Conservation (phyloP, 2,888 invertebrate genomes). For the Zygogramma bicolorata region DNA sequence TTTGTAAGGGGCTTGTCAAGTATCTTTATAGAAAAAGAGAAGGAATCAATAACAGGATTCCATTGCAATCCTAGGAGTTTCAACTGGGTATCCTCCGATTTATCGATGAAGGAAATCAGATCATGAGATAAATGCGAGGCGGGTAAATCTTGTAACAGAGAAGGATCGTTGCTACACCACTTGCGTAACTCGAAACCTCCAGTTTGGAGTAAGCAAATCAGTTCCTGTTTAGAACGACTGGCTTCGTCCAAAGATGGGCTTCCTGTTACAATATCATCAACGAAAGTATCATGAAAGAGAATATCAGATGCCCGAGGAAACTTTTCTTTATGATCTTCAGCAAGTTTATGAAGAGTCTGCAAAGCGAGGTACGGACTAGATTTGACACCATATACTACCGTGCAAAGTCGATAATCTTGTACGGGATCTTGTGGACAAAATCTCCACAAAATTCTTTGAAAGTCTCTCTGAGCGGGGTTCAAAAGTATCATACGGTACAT, state of each 20-base stretch:
- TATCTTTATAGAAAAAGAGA: conserved; percentile 27
- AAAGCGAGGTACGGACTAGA: conserved; percentile 27
- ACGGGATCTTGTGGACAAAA: conserved; percentile 15
- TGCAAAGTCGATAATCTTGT: conserved; percentile 12
- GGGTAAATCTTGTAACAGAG: no score
- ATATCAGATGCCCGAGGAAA: no score
- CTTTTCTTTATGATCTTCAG: conserved; percentile 9
- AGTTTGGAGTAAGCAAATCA: no score
- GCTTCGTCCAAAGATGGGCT: conserved; percentile 10
- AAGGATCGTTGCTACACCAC: no score
- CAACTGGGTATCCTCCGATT: no score
- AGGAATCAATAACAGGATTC: no score
- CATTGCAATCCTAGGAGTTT: no score
- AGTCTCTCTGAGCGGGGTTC: conserved; percentile 13
- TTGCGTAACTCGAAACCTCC: no score
- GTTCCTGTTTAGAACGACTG: no score
- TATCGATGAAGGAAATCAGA: no score
- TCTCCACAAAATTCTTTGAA: conserved; percentile 23
- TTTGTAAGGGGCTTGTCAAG: conserved; percentile 46
- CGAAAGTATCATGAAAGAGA: no score
- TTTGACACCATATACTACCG: conserved; percentile 25
- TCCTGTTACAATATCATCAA: conserved; percentile 28
- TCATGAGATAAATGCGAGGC: no score
- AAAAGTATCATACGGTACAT: conserved; percentile 9
- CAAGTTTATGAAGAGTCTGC: conserved; percentile 16